These are phyloP conservation scores for Eutrigla gurnardus DNA, from an alignment of 2,797 vertebrate genomes.

Conservation along the genomic window DNA sequence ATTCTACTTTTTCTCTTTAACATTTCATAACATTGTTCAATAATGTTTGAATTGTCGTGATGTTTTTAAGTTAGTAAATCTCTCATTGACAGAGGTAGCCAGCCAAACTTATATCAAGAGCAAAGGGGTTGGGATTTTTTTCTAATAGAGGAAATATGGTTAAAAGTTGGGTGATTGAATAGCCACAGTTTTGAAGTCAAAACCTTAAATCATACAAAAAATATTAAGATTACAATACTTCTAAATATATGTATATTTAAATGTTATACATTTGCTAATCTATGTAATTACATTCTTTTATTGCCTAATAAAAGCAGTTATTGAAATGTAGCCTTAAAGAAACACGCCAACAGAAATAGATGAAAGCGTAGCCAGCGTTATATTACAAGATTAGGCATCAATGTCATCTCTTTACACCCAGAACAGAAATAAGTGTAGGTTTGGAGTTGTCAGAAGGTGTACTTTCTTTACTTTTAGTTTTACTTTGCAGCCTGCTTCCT, in stretches of 20 bases:
- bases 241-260: constrained; percentile 1
- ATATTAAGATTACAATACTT: constrained; percentile 4
- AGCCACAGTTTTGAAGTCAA: constrained; percentile 24
- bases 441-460: not conserved
- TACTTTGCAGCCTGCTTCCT: not conserved
- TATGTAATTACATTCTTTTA: not conserved
- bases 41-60: not conserved
- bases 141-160: constrained; percentile 12
- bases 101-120: constrained; percentile 34
- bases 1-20: constrained; percentile 15
- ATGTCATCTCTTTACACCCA: constrained; percentile 20
- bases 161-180: constrained; percentile 10
- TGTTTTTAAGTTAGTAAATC: constrained; percentile 5
- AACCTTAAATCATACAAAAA: constrained; percentile 19
- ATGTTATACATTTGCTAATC: not conserved
- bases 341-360: constrained; percentile 12
- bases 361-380: not conserved
- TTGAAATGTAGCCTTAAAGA: constrained; percentile 1
- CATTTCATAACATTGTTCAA: constrained; percentile 8
- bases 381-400: not conserved
- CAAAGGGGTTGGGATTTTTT: constrained; percentile 20
- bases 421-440: not conserved
- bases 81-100: constrained; percentile 17
- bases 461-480: not conserved
- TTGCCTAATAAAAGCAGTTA: not conserved